Base-by-base conservation (phyloP, 2,113 vertebrate genomes). In the Regulus satrapa region DNA sequence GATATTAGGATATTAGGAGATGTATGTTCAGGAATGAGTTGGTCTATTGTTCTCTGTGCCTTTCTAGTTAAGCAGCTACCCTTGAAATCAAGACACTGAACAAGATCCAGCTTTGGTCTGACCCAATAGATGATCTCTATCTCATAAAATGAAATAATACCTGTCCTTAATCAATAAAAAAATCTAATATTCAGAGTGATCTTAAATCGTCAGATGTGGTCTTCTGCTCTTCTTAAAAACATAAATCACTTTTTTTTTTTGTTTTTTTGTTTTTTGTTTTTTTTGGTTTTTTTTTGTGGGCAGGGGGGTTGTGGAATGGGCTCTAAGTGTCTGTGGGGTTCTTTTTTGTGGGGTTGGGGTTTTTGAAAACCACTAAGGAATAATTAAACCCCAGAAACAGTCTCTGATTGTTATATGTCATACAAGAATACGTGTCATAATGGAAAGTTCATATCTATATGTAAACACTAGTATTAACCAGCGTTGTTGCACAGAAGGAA, bases 311-410 rank as follows among this genome's bases (percentile, higher is more conserved):
- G 14, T n/a, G n/a, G 14, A 8, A n/a, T 58, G 15, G 15, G 8
- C 9, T 3, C 9, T 3, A 5, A 26, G 4, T 56, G 5, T 40
- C 29, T 68, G 14, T 63, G 8, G 14, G 14, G 7, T 38, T 72
- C 32, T 54, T 62, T 52, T 10, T 23, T 5, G 14, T 1, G 2
- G 7, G 5, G 1, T 14, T 14, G 5, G 5, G 2, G 3, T 23
- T 80, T 58, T 36, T 36, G 6, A 19, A 31, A 63, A 40, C 18
- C 14, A 61, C 6, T n/a, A 26, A 69, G 1, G 6, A 29, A 10
- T 36, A 74, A 36, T 25, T 48, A 84, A 86, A 73, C 43, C 45
- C 0, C 2, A 71, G 24, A 38, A 89, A 14, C 8, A 14, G 4
- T 15, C 5, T 49, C 29, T 49, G 10, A 45, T 84, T 86, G 34